Base-by-base conservation (phyloP, 1,140 invertebrate species). In the Yoshiicerus persimilis region DNA sequence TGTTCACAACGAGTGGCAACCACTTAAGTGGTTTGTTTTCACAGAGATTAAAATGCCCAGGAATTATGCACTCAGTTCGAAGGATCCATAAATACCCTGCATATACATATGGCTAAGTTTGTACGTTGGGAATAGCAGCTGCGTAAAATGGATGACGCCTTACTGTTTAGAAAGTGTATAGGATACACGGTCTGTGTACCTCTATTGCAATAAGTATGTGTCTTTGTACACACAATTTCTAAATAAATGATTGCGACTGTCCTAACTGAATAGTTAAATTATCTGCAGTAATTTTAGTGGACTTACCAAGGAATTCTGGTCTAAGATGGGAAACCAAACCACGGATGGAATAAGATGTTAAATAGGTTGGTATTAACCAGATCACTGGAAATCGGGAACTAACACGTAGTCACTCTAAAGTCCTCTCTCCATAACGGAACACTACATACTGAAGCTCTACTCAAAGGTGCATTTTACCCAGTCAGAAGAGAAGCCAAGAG, bases 401-500 rank as follows among this genome's bases (percentile, higher is more conserved):
- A 39, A 47, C 80, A 25, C 80, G 39, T 84, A 84, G 36, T 84
- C 80, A 39, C 36, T 83, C 64, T 70, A 70, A 70, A 39, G 34
- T 84, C 80, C 32, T 84, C 11, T 84, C 80, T 38, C 39, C 80
- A 84, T 84, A 84, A 84, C 80, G 80, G 80, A 84, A 84, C 80
- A 84, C 80, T 84, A 47, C 36, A 25, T 70, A 70, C 66, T 70
- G 27, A 70, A 70, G 30, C 47, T 56, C 20, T 13, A 16, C 66
- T 70, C 25, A 13, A 30, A 70, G 25, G 66, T 32, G 16, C 25
- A 30, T 32, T 70, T 70, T 30, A 70, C 66, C 8, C 25, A 66
- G 64, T n/a, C 64, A 66, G 23, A 66, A 25, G 5, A 66, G 27
- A 66, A 25, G 30, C 66, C 9, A 70, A 70, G 66, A 70, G 66